A percentile compares a stretch with the other conserved stretches of the same genome.
Evolutionary conservation across 2,113 vertebrate species (phyloP).

Genomic region (Gila orcuttii): DNA sequence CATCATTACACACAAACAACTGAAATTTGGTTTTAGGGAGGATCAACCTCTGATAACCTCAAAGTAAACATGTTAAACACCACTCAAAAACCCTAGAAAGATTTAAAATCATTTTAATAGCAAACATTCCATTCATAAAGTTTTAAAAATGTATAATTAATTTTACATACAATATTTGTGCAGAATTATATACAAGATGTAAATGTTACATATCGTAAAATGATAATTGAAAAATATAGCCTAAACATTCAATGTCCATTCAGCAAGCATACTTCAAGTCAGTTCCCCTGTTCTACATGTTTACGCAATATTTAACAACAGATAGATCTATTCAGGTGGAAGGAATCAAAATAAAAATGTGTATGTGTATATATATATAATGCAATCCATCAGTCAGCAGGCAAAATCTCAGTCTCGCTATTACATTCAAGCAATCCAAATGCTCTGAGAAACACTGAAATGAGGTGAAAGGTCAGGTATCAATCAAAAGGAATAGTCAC

Average conservation of each 20-base stretch:
- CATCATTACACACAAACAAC: neutral
- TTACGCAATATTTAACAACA: neutral
- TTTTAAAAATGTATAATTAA: conserved; percentile 21
- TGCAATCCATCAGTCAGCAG: neutral
- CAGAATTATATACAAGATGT: conserved; percentile 66
- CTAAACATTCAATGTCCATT: conserved; percentile 62
- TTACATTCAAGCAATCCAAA: neutral
- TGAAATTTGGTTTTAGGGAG: neutral
- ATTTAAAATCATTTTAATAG: conserved; percentile 41
- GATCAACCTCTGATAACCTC: neutral
- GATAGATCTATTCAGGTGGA: neutral
- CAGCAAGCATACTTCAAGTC: conserved; percentile 50
- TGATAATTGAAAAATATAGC: conserved; percentile 43
- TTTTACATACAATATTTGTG: conserved; percentile 55
- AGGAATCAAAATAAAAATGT: neutral
- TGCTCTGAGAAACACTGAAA: neutral
- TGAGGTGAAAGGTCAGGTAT: neutral
- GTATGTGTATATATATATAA: neutral
- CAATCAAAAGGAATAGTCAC: neutral
- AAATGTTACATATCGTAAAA: conserved; percentile 60
- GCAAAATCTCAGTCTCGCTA: neutral
- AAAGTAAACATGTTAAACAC: neutral
- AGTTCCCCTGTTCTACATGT: neutral
- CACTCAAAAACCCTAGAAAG: neutral
- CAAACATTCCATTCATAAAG: conserved; percentile 48